Percentiles rank a stretch among this genome's conserved stretches.
phyloP scores from a whole-genome alignment of 1,140 invertebrate species.

The Pseudobourletiella spinata region DNA sequence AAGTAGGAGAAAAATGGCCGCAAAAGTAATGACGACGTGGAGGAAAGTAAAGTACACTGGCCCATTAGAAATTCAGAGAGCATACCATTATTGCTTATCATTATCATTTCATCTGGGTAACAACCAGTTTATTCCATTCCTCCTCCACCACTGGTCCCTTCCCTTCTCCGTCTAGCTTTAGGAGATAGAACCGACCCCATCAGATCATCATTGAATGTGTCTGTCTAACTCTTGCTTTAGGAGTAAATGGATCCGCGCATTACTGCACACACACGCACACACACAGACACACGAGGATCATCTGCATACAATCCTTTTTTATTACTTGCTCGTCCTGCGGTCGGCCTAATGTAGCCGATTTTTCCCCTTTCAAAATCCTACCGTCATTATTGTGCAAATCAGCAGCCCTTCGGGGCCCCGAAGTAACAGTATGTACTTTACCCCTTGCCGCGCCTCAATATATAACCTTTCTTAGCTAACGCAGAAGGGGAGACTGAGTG shows the following conservation, averaged over 20 bases:
- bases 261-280: background rate
- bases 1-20: background rate
- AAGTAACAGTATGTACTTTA: too few species aligned
- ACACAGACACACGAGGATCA: background rate
- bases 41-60: constrained; percentile 2
- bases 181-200: too few species aligned
- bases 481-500: too few species aligned
- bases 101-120: constrained; percentile 15
- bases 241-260: too few species aligned
- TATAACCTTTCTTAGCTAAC: too few species aligned
- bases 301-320: background rate
- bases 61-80: constrained; percentile 26
- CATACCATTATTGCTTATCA: constrained; percentile 24
- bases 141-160: too few species aligned
- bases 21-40: background rate
- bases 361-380: background rate
- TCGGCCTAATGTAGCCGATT: background rate
- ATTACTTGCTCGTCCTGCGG: background rate
- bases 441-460: too few species aligned
- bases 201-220: background rate
- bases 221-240: background rate
- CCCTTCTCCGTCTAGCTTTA: background rate
- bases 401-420: constrained; percentile 9
- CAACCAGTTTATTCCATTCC: constrained; percentile 5
- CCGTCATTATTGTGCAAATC: constrained; percentile 1